phyloP scores from a whole-genome alignment of 2,888 invertebrate genomes.

The Ectemnius cavifrons region DNA sequence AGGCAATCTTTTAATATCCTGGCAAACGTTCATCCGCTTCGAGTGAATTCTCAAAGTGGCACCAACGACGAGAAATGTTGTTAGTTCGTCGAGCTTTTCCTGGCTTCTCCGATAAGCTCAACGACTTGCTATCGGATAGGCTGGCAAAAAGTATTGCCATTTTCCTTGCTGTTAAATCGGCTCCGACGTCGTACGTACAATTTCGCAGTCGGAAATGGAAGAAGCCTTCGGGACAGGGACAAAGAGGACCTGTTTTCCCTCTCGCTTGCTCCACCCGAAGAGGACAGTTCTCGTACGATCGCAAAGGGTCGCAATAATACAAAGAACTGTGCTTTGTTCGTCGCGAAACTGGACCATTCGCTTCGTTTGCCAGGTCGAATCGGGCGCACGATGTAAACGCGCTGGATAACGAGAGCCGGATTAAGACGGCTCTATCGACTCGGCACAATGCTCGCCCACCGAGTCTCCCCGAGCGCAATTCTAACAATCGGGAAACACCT shows the following conservation, averaged over 20 bases:
- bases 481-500: neutral
- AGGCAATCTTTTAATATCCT: no score
- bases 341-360: slow-evolving; percentile 49
- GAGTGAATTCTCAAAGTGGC: no score
- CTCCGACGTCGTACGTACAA: neutral
- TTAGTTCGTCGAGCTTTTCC: no score
- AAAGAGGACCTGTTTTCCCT: no score
- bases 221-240: no score
- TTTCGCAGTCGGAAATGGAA: neutral
- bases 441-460: slow-evolving; percentile 46
- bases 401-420: slow-evolving; percentile 64
- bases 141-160: neutral
- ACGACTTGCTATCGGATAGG: neutral
- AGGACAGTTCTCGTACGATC: slow-evolving; percentile 12
- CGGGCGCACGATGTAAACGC: slow-evolving; percentile 59
- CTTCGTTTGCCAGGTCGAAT: slow-evolving; percentile 63
- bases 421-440: slow-evolving; percentile 61
- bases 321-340: slow-evolving; percentile 31
- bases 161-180: neutral
- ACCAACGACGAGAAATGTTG: no score
- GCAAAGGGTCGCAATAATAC: slow-evolving; percentile 17
- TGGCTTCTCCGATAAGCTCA: no score
- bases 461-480: neutral
- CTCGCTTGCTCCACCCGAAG: no score
- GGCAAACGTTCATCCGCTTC: no score